Conservation (phyloP, 1,140 invertebrate genomes). For the Hypsibius dujardini region DNA sequence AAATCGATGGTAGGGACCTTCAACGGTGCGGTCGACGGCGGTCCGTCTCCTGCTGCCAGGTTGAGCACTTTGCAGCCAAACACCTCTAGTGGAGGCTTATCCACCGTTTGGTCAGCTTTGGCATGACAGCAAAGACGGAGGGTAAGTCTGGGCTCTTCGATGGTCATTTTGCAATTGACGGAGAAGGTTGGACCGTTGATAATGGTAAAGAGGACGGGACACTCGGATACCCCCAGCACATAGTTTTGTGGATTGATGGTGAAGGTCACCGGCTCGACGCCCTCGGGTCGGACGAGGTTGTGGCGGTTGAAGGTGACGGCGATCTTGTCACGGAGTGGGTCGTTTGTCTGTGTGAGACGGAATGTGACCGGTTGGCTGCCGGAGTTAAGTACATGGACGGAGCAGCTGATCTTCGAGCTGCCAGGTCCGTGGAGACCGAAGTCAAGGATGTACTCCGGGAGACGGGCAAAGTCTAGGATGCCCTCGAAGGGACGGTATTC, state of each 20-base stretch:
- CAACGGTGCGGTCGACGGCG: background rate
- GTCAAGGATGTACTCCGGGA: background rate
- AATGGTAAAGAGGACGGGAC: background rate
- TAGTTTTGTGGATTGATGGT: background rate
- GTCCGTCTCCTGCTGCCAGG: too few relatives aligned
- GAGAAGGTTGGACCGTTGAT: background rate
- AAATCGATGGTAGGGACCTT: background rate
- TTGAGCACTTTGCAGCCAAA: too few relatives aligned
- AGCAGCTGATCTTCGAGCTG: background rate
- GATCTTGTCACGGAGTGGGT: background rate
- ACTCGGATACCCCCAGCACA: background rate
- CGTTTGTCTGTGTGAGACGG: background rate
- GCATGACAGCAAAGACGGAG: background rate
- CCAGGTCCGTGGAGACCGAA: background rate
- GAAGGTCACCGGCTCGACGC: background rate
- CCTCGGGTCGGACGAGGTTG: background rate
- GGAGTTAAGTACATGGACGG: background rate
- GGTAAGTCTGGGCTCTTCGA: background rate
- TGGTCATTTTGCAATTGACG: background rate
- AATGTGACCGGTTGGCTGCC: background rate
- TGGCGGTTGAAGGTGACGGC: conserved; percentile 3
- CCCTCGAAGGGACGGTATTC: background rate
- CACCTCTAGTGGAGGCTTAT: too few relatives aligned
- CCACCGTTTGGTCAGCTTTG: background rate
- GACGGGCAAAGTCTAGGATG: background rate